Percentiles rank a stretch among this genome's conserved stretches.
Conservation (phyloP, 2,888 invertebrate species). For the Ormia ochracea region DNA sequence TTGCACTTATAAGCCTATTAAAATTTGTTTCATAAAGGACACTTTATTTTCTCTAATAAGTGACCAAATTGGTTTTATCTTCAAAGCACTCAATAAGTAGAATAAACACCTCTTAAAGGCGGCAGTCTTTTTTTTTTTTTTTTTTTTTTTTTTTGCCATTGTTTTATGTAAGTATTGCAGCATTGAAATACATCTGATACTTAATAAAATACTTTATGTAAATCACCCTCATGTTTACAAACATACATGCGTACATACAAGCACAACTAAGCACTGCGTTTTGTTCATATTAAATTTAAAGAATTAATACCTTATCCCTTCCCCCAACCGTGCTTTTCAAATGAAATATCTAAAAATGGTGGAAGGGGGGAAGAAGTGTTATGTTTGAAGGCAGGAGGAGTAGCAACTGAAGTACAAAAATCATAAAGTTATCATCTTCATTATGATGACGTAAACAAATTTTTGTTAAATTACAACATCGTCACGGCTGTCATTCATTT, state of each 20-base stretch:
- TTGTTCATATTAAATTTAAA: conserved; percentile 32
- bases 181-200: conserved; percentile 45
- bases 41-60: conserved; percentile 23
- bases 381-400: conserved; percentile 9
- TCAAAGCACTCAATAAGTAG: conserved; percentile 37
- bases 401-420: conserved; percentile 50
- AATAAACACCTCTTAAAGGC: conserved; percentile 54
- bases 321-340: neutral
- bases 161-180: conserved; percentile 38
- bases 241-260: neutral
- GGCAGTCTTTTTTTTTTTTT: conserved; percentile 6
- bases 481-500: conserved; percentile 63
- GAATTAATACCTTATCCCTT: conserved; percentile 27
- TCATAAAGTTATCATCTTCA: conserved; percentile 69
- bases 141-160: too few relatives aligned
- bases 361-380: conserved; percentile 12
- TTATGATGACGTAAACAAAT: conserved; percentile 75
- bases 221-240: conserved; percentile 43
- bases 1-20: neutral
- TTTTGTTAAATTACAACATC: conserved; percentile 69
- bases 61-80: conserved; percentile 51
- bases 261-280: neutral
- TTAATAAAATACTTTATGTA: conserved; percentile 41
- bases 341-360: conserved; percentile 40
- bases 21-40: neutral